Percentiles rank a stretch among this genome's conserved stretches.
phyloP scores from a whole-genome alignment of 1,140 invertebrate genomes.

The Musca vetustissima region DNA sequence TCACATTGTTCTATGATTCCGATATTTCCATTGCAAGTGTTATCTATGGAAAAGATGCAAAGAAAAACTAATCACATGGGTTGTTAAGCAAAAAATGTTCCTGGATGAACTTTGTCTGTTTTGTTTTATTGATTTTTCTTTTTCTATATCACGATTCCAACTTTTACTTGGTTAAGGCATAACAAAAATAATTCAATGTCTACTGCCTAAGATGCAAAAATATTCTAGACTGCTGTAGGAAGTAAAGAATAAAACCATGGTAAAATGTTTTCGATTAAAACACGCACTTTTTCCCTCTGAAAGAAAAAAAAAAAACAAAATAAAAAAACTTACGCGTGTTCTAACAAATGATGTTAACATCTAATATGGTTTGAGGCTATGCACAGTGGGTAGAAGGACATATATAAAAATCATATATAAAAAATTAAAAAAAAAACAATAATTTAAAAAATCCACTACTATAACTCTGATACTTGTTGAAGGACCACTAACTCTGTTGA shows the following conservation, averaged over 20 bases:
- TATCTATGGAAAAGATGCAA: not conserved
- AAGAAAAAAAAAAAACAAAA: not conserved
- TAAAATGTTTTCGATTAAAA: slow-evolving; percentile 17
- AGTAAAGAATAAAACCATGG: not conserved
- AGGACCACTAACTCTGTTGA: too few species aligned
- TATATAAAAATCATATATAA: too few species aligned
- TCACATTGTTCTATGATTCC: too few species aligned
- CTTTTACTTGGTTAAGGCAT: not conserved
- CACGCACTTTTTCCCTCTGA: slow-evolving; percentile 9
- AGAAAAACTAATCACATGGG: not conserved
- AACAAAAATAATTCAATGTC: not conserved
- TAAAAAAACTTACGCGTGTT: too few species aligned
- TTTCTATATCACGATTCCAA: not conserved
- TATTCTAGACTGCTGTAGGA: not conserved
- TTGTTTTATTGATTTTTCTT: not conserved
- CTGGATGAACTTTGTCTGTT: slow-evolving; percentile 5
- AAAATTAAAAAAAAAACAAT: too few species aligned
- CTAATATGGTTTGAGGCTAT: too few species aligned
- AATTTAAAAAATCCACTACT: too few species aligned
- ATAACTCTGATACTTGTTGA: too few species aligned
- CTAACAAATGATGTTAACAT: too few species aligned
- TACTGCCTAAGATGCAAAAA: not conserved
- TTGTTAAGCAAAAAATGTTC: not conserved
- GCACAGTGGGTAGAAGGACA: too few species aligned
- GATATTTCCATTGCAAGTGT: not conserved